Evolutionary conservation across 2,113 vertebrate species (phyloP).

Genomic region (Cyrtonyx montezumae): DNA sequence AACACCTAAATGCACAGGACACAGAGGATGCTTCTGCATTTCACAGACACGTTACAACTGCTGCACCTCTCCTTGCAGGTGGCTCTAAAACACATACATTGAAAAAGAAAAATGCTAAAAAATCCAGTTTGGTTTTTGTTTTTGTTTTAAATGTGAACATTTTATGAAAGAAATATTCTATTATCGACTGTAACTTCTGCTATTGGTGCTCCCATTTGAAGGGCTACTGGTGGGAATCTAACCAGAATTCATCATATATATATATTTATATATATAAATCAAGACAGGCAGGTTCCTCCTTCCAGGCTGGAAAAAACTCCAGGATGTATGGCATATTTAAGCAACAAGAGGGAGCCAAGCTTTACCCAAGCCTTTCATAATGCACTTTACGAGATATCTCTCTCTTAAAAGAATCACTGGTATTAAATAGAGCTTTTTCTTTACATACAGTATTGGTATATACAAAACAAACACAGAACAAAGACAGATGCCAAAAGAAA

Average conservation of each 20-base stretch:
- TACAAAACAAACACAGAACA: not conserved
- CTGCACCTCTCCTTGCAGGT: not conserved
- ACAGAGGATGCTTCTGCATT: not conserved
- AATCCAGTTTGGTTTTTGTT: not conserved
- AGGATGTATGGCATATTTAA: not conserved
- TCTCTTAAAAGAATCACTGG: constrained; percentile 20
- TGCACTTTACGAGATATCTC: constrained; percentile 19
- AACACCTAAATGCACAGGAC: not conserved
- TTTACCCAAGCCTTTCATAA: constrained; percentile 29
- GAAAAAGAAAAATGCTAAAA: not conserved
- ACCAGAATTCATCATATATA: not conserved
- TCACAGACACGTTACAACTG: not conserved
- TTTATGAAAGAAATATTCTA: not conserved
- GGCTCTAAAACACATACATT: not conserved
- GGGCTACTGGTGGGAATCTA: not conserved
- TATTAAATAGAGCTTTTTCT: constrained; percentile 51
- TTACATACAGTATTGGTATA: constrained; percentile 46
- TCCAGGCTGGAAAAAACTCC: not conserved
- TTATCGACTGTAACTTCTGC: not conserved
- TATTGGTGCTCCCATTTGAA: not conserved
- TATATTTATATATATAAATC: not conserved
- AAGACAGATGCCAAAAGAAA: not conserved
- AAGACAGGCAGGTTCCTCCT: not conserved
- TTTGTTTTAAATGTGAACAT: not conserved
- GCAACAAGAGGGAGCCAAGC: not conserved